Evolutionary conservation across 2,797 vertebrate species (phyloP), one percentile per base, ranked within the genome.

Genomic region (Sphaeramia orbicularis): DNA sequence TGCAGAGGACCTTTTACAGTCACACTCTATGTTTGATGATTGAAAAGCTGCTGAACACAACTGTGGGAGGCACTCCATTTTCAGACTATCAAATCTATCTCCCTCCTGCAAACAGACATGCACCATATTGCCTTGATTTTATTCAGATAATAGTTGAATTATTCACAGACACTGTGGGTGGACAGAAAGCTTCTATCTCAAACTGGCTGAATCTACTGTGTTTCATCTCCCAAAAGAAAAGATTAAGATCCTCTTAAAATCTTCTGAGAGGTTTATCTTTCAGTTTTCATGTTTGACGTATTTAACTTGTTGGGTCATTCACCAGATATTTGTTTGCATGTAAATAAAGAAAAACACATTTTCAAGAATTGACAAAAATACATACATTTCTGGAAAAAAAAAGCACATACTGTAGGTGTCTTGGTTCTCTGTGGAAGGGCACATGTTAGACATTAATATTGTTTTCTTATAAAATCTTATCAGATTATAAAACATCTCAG

Each of bases 21-120:
- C 49, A 13, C 58, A 36, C 50, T 71, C 50, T 71, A 47, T 58
- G 43, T 16, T 60, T 68, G 58, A 69, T 69, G 27, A 48, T 50
- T 47, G 45, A 44, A 64, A 53, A 49, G 65, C 56, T 49, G n/a
- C 54, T 41, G 62, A 76, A 66, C 59, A 74, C 44, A 71, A 62
- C 64, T 60, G 60, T 84, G 67, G 71, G 78, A 83, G 80, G 75
- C 60, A 67, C 64, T 88, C 36, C 64, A 71, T 70, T 65, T 74
- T 65, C 70, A 65, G 35, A 62, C 61, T 65, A 70, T 68, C 62
- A 48, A 12, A 58, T 65, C 16, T 48, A 40, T 59, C 53, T 45
- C 51, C 21, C 43, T 76, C 65, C 59, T 65, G 27, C 53, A 50
- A 59, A 78, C 42, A 62, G 45, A 55, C 36, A 37, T 6, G 0